Base-by-base conservation (phyloP, 1,140 invertebrate species). In the Agrilus planipennis region DNA sequence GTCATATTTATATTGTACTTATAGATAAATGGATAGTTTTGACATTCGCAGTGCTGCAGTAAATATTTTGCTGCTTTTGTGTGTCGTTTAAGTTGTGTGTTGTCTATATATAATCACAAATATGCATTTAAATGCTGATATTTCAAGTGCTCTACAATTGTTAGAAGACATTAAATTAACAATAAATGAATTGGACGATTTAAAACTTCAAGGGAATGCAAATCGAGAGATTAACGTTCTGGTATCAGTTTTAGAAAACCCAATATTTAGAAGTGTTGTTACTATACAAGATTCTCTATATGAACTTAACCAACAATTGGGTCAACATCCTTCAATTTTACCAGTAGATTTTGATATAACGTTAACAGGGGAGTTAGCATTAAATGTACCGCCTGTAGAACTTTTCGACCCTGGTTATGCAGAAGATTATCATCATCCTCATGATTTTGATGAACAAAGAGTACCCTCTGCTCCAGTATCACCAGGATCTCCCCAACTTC, bases 281-380 rank as follows among this genome's bases (percentile, higher is more conserved):
- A 88, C 84, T 30, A 77, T 96, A 47, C 87, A 89, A 68, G 87
- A 89, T 61, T 89, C 86, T 1, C 63, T 89, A 23, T 74, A 71
- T 22, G 81, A 89, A 63, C 62, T 90, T 36, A 84, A 86, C 36
- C 75, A 72, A 23, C 85, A 89, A 62, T 68, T 90, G 27, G 74
- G 74, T 27, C 81, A 87, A 53, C 89, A 93, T 69, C 89, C 89
- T 9, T 92, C 88, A 11, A 89, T 92, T 54, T 63, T 92, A 40
- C 87, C 89, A 30, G 80, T 81, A 21, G 89, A 94, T 62, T 92
- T 94, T 68, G 88, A 93, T 62, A 88, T 94, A 28, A 80, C 76
- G 43, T 71, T 77, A 21, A 72, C 77, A 51, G 84, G 76, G 41
- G 76, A 78, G 51, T 60, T 78, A 39, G 72, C 74, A 14, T 56